Conservation (phyloP, 92 coral and sea anemone genomes). For the Epizoanthus stellaris region DNA sequence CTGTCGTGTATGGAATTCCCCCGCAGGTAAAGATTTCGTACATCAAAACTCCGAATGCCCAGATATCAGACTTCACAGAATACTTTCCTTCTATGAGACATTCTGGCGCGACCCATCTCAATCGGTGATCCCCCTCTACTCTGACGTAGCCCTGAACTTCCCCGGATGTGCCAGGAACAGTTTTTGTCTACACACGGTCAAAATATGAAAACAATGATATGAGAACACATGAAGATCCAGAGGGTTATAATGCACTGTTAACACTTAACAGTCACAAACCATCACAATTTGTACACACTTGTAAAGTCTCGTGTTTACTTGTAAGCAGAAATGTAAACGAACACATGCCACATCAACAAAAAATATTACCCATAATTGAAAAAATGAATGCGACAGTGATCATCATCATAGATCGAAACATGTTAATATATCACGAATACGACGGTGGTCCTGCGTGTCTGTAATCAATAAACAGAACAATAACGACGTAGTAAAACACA, state of each 20-base stretch:
- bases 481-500: too few relatives aligned
- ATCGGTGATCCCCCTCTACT: background rate
- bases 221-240: background rate
- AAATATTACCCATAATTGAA: too few relatives aligned
- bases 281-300: background rate
- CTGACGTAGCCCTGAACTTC: background rate
- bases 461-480: too few relatives aligned
- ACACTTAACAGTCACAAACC: too few relatives aligned
- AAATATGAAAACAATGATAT: background rate
- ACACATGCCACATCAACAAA: too few relatives aligned
- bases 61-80: conserved; percentile 5
- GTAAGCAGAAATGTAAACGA: too few relatives aligned
- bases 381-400: too few relatives aligned
- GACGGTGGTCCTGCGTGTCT: too few relatives aligned
- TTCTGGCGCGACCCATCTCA: conserved; percentile 27
- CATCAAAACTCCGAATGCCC: conserved; percentile 21
- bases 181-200: background rate
- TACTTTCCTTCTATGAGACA: background rate
- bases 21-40: conserved; percentile 12
- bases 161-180: background rate
- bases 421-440: too few relatives aligned
- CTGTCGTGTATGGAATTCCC: conserved; percentile 20
- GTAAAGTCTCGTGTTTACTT: background rate
- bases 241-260: too few relatives aligned
- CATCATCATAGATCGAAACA: too few relatives aligned